Percentiles rank a stretch among this genome's conserved stretches.
Evolutionary conservation across 2,113 vertebrate species (phyloP).

Genomic region (Trematocara zebra): DNA sequence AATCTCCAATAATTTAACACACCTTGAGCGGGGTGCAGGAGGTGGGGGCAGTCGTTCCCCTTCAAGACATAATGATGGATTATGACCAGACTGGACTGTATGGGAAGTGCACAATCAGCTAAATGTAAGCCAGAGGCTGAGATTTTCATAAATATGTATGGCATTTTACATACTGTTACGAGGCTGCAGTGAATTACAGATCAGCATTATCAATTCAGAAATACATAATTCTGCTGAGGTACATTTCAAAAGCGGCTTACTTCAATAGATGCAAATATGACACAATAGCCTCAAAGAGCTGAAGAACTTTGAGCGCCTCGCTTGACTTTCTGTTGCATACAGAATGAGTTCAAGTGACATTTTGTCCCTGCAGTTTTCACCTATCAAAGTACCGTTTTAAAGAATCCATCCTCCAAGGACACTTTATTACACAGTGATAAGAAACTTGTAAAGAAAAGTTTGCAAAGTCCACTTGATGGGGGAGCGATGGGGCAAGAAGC

Average conservation of each 20-base stretch:
- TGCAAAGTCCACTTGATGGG: constrained; percentile 21
- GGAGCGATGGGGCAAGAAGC: constrained; percentile 30
- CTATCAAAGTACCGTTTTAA: constrained; percentile 29
- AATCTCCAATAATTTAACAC: constrained; percentile 29
- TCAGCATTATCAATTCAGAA: constrained; percentile 60
- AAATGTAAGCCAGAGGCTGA: constrained; percentile 59
- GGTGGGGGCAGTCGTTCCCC: background rate
- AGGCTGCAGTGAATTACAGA: constrained; percentile 59
- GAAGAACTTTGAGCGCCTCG: constrained; percentile 16
- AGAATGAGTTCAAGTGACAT: constrained; percentile 51
- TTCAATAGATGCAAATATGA: constrained; percentile 45
- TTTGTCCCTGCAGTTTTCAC: constrained; percentile 24
- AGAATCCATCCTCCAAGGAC: constrained; percentile 9
- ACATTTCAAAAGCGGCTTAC: constrained; percentile 39
- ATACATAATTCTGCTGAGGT: constrained; percentile 48
- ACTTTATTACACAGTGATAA: background rate
- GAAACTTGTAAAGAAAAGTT: constrained; percentile 41
- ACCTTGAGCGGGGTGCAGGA: background rate
- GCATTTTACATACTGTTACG: constrained; percentile 55
- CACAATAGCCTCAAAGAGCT: constrained; percentile 37
- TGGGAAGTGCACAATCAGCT: constrained; percentile 67
- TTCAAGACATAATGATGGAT: constrained; percentile 65
- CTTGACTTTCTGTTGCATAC: constrained; percentile 46
- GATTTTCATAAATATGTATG: constrained; percentile 72
- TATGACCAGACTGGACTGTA: constrained; percentile 54